These are phyloP conservation scores for Calosoma granatense DNA, from an alignment of 1,140 invertebrate genomes.

Conservation along the genomic window DNA sequence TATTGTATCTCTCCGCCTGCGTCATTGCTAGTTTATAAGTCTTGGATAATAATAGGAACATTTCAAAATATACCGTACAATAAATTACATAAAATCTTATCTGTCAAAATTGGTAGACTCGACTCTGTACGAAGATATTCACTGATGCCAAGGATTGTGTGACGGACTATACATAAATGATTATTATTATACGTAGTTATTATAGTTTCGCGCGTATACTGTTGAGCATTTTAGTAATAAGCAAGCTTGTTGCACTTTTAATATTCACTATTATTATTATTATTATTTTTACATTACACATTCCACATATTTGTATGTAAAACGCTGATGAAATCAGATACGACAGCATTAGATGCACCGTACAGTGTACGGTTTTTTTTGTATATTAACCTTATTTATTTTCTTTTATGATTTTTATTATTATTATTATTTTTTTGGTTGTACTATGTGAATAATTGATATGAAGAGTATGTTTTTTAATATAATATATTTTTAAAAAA, in stretches of 20 bases:
- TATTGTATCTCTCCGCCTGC: no score
- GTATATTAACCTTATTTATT: not conserved
- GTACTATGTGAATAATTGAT: not conserved
- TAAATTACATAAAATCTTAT: not conserved
- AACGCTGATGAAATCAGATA: not conserved
- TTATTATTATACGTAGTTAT: not conserved
- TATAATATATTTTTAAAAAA: constrained; percentile 1
- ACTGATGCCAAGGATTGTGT: not conserved
- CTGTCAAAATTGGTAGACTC: not conserved
- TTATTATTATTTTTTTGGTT: not conserved
- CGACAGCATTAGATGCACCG: not conserved
- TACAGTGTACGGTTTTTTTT: no score
- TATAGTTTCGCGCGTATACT: not conserved
- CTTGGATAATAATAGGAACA: no score
- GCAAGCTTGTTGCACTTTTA: constrained; percentile 4
- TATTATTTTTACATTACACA: constrained; percentile 3
- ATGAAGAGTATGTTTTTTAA: not conserved
- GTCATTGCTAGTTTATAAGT: no score
- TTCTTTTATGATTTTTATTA: no score
- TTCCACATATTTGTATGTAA: not conserved
- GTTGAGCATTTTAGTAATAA: not conserved
- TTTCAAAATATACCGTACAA: not conserved
- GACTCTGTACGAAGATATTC: not conserved
- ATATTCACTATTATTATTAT: no score
- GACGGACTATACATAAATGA: not conserved